Evolutionary conservation across 1,140 invertebrate species (phyloP), one percentile per base, ranked within the genome.

Genomic region (Lordiphosa stackelbergi): DNA sequence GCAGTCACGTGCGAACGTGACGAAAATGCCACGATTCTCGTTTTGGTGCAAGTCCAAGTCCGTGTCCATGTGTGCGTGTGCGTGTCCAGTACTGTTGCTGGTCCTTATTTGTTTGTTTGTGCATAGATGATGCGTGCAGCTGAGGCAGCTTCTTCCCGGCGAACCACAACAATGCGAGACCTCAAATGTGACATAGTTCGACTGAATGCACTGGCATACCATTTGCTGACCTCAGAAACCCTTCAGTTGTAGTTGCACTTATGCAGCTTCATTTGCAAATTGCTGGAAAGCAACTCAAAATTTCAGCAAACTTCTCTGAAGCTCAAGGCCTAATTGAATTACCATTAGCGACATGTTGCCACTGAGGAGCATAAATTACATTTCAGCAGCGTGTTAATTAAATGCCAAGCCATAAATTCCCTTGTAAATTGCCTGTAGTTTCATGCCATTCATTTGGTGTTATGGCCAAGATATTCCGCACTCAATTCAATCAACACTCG

Each of bases 1-100:
- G 68, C 55, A 77, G 77, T 83, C 77, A 83, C 77, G 77, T 83
- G 72, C 72, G 77, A 77, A 83, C 77, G 77, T 83, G 77, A 77
- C 78, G 73, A 78, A 73, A 73, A 72, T 77, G 73, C 77, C 78
- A 83, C 73, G 78, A 46, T 46, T 24, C 22, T 31, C 4, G 24
- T n/a, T 31, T 28, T 11, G 24, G 31, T 22, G 19, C 43, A 31
- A 28, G 24, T 41, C 19, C 40, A 19, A 19, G 13, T 19, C 10
- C 12, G 16, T 41, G 13, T 41, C 12, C 40, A 4, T 16, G 9
- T 19, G n/a, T n/a, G n/a, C n/a, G n/a, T n/a, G n/a, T n/a, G n/a
- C n/a, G n/a, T n/a, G n/a, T n/a, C n/a, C n/a, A n/a, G n/a, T n/a
- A n/a, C n/a, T n/a, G n/a, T n/a, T n/a, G n/a, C 38, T 9, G 2